Conservation (phyloP, 2,888 invertebrate genomes). For the Chymomyza caudatula region DNA sequence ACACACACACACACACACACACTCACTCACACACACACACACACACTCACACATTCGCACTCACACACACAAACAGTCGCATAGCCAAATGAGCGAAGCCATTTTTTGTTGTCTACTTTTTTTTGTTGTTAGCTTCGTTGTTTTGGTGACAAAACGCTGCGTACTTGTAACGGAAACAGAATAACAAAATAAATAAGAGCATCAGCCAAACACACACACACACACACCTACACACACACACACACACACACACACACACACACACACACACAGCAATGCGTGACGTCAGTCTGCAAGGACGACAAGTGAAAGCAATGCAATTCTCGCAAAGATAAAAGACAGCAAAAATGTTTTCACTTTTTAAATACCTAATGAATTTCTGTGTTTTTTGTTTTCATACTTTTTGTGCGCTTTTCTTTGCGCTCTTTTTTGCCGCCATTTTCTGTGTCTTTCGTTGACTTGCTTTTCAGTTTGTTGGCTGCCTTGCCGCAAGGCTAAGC, state of each 20-base stretch:
- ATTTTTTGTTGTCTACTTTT: background rate
- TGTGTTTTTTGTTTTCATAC: background rate
- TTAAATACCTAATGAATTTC: constrained; percentile 66
- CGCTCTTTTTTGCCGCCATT: constrained; percentile 22
- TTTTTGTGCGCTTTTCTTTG: constrained; percentile 20
- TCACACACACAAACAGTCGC: background rate
- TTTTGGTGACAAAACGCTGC: background rate
- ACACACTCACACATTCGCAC: background rate
- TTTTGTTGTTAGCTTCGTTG: background rate
- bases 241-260: background rate
- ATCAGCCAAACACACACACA: background rate
- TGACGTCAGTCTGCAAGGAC: too few relatives aligned
- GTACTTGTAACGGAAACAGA: background rate
- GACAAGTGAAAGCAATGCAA: background rate
- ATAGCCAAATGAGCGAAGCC: background rate
- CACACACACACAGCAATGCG: background rate
- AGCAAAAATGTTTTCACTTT: constrained; percentile 39
- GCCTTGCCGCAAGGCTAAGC: constrained; percentile 41
- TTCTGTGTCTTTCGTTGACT: background rate
- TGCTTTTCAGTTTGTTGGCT: constrained; percentile 57
- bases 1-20: constrained; percentile 11
- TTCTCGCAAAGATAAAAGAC: constrained; percentile 34
- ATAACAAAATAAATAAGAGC: too few relatives aligned
- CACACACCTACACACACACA: background rate
- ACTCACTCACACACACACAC: background rate